phyloP scores from a whole-genome alignment of 2,113 vertebrate species.

The Chloropsis hardwickii region DNA sequence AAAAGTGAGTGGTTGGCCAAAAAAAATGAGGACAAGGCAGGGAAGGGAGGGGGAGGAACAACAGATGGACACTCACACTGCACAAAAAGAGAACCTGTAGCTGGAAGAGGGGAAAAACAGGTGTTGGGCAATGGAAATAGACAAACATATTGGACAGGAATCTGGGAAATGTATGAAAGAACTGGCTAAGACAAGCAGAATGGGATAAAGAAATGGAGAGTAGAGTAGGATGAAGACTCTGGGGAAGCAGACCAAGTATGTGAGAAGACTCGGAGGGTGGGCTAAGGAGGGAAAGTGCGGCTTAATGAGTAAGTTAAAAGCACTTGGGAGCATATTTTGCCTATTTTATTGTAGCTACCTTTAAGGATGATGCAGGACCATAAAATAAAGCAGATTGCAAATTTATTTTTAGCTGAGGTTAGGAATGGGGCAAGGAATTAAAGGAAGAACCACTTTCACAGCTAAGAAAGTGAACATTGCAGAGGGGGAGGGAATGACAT shows the following conservation, averaged over 20 bases:
- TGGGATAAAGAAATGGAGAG: background rate
- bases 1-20: background rate
- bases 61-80: background rate
- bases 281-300: background rate
- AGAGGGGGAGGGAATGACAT: background rate
- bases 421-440: background rate
- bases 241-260: background rate
- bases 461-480: background rate
- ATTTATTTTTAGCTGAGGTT: slow-evolving; percentile 14
- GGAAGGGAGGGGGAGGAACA: background rate
- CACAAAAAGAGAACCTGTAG: background rate
- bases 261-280: background rate
- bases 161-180: background rate
- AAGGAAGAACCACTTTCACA: background rate
- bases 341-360: background rate
- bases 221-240: background rate
- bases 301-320: background rate
- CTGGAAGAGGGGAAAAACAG: background rate
- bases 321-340: background rate
- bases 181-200: background rate
- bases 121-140: background rate
- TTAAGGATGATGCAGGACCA: background rate
- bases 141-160: background rate
- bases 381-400: background rate
- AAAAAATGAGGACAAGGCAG: background rate